A percentile compares a stretch with the other conserved stretches of the same genome.
Evolutionary conservation across 2,113 vertebrate genomes (phyloP).

Genomic region (Mesocricetus auratus): DNA sequence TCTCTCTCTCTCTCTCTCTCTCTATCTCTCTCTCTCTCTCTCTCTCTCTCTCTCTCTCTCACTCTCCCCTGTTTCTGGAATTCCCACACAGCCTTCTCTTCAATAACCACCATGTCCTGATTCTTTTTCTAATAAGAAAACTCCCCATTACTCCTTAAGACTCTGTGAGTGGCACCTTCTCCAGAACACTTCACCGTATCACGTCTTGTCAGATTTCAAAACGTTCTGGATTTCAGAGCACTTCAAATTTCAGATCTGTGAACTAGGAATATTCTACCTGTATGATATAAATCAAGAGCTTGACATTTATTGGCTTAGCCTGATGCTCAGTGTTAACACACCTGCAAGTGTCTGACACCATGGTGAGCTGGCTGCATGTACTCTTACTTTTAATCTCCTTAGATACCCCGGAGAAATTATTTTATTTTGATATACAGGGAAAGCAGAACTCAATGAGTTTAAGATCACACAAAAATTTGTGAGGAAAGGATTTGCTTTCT

Average conservation of each 20-base stretch:
- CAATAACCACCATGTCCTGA: neutral
- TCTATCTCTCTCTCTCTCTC: too few relatives aligned
- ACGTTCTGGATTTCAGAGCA: neutral
- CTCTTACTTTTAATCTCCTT: slow-evolving; percentile 33
- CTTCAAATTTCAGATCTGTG: neutral
- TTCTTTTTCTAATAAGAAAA: slow-evolving; percentile 3
- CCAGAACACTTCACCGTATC: neutral
- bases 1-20: too few relatives aligned
- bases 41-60: too few relatives aligned
- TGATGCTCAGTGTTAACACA: slow-evolving; percentile 3
- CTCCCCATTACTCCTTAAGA: neutral
- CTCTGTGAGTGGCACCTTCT: neutral
- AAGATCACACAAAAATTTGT: neutral
- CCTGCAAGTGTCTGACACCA: neutral
- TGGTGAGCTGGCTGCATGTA: neutral
- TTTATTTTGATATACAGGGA: slow-evolving; percentile 26
- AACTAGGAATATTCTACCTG: neutral
- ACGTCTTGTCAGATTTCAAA: neutral
- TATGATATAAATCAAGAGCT: neutral
- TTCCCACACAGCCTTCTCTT: neutral
- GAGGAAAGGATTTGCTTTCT: neutral
- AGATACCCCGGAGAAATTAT: neutral
- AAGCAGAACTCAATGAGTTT: neutral
- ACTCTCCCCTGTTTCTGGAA: too few relatives aligned
- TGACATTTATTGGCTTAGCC: neutral